Conservation (phyloP, 2,888 invertebrate species). For the Copidosoma aretas region DNA sequence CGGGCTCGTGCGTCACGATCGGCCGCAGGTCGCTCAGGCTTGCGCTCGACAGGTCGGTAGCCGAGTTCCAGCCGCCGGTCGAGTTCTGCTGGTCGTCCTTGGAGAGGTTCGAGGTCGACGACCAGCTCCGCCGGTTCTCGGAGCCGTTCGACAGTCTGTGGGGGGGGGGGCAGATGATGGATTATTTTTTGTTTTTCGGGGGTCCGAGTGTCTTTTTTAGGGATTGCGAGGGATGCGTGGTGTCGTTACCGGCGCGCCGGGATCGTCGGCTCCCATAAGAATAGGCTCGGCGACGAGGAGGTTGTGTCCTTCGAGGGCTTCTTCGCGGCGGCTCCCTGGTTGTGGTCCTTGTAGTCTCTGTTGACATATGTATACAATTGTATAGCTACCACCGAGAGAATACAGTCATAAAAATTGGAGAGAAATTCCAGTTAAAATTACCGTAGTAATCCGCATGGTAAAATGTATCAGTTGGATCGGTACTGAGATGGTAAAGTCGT, state of each 20-base stretch:
- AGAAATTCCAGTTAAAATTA: neutral
- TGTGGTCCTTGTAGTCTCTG: conserved; percentile 74
- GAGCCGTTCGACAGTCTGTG: neutral
- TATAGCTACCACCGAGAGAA: no score
- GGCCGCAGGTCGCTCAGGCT: conserved; percentile 41
- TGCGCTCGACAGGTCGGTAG: conserved; percentile 74
- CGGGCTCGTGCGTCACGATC: conserved; percentile 10
- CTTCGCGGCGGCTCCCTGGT: conserved; percentile 80
- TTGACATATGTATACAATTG: neutral
- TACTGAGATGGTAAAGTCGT: no score
- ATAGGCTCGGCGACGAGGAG: conserved; percentile 80
- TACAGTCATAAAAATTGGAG: no score
- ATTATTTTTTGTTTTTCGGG: neutral
- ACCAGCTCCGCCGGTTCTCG: conserved; percentile 72
- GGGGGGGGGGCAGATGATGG: neutral
- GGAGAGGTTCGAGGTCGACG: conserved; percentile 76
- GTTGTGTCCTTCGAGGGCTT: conserved; percentile 70
- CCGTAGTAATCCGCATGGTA: no score
- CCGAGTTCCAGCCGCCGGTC: conserved; percentile 74
- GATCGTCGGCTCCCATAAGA: conserved; percentile 61
- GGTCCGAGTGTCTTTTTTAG: no score
- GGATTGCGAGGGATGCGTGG: conserved; percentile 1
- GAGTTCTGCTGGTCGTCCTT: conserved; percentile 52
- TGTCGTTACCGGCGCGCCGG: conserved; percentile 43
- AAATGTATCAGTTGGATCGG: no score